Percentiles rank a stretch among this genome's conserved stretches.
These are phyloP conservation scores for Eciton burchellii DNA, from an alignment of 1,140 invertebrate genomes.

Conservation along the genomic window DNA sequence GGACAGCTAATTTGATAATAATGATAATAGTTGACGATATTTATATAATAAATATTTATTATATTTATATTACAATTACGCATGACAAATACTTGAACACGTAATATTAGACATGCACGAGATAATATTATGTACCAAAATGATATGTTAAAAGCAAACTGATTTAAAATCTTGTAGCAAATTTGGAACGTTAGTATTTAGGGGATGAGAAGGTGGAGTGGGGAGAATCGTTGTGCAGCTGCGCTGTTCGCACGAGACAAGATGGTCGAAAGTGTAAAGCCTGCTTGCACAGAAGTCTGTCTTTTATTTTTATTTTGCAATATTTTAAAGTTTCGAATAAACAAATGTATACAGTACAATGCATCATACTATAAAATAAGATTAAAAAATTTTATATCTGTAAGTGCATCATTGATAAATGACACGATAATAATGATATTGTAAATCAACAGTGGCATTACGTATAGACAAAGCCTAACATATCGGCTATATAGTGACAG, in stretches of 20 bases:
- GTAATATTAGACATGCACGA: no score
- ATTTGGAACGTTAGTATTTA: slow-evolving; percentile 56
- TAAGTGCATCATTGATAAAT: background rate
- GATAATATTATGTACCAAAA: no score
- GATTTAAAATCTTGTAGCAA: slow-evolving; percentile 9
- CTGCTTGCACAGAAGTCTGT: slow-evolving; percentile 62
- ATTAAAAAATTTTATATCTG: background rate
- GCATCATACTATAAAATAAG: background rate
- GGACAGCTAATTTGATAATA: no score
- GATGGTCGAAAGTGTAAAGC: slow-evolving; percentile 76
- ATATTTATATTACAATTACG: no score
- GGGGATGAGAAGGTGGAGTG: slow-evolving; percentile 74
- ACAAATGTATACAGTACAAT: background rate
- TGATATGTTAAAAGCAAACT: background rate
- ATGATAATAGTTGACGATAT: no score
- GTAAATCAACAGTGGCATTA: no score
- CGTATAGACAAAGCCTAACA: no score
- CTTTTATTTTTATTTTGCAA: slow-evolving; percentile 41
- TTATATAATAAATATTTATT: no score
- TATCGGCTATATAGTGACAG: no score
- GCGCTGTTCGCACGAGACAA: slow-evolving; percentile 79
- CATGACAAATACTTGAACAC: no score
- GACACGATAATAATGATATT: background rate
- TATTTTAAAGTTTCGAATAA: slow-evolving; percentile 18
- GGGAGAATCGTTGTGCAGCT: slow-evolving; percentile 78